Evolutionary conservation across 2,113 vertebrate genomes (phyloP).

Genomic region (Amphiprion percula): DNA sequence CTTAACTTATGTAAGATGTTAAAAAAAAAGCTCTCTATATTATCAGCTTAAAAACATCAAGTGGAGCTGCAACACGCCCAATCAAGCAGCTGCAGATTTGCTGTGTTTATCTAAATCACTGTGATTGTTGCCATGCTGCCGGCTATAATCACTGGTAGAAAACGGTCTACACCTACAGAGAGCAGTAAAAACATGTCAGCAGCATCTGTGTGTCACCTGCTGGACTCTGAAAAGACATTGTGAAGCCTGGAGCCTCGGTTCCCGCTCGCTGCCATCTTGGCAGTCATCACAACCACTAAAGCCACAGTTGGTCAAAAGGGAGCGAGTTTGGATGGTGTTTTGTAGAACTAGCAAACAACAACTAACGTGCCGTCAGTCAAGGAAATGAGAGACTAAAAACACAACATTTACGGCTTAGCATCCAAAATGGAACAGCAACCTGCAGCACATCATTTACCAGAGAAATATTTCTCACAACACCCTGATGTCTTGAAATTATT

Average conservation of each 20-base stretch:
- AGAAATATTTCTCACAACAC: too few species aligned
- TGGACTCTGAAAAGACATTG: slow-evolving; percentile 3
- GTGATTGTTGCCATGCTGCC: slow-evolving; percentile 8
- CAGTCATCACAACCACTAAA: too few species aligned
- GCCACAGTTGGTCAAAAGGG: too few species aligned
- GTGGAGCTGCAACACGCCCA: background rate
- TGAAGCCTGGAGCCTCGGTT: too few species aligned
- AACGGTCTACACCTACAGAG: background rate
- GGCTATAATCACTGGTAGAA: slow-evolving; percentile 4
- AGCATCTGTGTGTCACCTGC: background rate
- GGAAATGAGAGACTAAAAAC: too few species aligned
- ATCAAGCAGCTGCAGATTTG: slow-evolving; percentile 14
- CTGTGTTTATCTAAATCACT: slow-evolving; percentile 20
- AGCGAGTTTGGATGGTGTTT: too few species aligned
- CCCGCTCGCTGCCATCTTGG: background rate
- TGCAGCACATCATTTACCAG: too few species aligned
- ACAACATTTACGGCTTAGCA: too few species aligned
- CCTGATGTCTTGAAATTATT: too few species aligned
- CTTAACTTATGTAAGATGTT: background rate
- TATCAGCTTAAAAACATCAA: slow-evolving; percentile 3
- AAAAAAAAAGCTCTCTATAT: background rate
- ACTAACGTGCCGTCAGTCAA: too few species aligned
- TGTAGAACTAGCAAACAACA: too few species aligned
- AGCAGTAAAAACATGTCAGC: background rate
- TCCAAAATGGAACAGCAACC: too few species aligned